phyloP scores from a whole-genome alignment of 2,113 vertebrate species.

The Petrocephalus microphthalmus region DNA sequence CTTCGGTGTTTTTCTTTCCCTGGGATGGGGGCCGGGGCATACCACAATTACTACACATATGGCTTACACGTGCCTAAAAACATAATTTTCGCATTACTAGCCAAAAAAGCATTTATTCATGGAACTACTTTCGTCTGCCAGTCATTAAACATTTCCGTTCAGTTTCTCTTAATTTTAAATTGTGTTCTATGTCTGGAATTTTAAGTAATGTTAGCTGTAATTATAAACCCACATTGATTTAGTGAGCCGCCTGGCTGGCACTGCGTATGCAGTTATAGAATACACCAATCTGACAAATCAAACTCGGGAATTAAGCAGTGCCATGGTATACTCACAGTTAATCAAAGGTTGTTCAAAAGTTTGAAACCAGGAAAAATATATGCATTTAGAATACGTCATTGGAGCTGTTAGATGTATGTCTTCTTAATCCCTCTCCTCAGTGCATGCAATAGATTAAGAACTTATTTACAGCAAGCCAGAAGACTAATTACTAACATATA shows the following conservation, averaged over 20 bases:
- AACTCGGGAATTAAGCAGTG: background rate
- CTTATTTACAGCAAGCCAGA: background rate
- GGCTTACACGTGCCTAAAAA: background rate
- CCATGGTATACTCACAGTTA: background rate
- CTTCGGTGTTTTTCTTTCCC: slow-evolving; percentile 16
- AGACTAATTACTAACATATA: slow-evolving; percentile 3
- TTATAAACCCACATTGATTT: background rate
- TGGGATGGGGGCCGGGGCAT: background rate
- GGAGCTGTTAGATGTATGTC: background rate
- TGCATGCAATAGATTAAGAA: background rate
- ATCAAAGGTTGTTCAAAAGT: background rate
- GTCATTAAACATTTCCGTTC: background rate
- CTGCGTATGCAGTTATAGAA: too few relatives aligned
- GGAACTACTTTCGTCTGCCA: background rate
- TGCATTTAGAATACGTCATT: background rate
- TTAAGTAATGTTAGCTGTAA: background rate
- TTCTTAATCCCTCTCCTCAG: background rate
- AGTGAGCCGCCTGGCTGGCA: background rate
- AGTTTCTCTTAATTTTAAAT: background rate
- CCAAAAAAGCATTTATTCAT: background rate
- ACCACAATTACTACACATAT: background rate
- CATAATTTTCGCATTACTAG: background rate
- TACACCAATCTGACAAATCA: background rate
- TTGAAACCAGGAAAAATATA: background rate
- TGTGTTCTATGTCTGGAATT: background rate